Evolutionary conservation across 2,113 vertebrate species (phyloP), one percentile per base, ranked within the genome.

Genomic region (Pungitius pungitius): DNA sequence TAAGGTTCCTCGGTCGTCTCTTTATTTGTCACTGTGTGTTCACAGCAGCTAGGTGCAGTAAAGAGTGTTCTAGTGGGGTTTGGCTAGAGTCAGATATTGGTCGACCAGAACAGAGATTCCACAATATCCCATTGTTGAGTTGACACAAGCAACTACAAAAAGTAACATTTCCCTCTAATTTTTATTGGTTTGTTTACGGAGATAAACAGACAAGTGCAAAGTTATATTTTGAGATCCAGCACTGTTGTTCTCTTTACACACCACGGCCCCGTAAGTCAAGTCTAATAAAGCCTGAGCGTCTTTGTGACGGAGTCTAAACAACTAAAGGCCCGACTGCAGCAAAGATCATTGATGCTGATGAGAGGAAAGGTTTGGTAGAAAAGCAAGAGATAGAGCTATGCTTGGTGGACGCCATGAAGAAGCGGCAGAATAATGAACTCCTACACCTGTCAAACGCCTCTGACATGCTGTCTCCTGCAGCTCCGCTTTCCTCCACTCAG

Each of bases 361-460:
- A 24, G 57, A 47, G 33, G 7, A 35, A 35, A 35, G 4, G 33
- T 35, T 35, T 35, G 33, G 33, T 35, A 35, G 33, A 35, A 35
- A 35, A 35, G 33, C 6, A 6, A 45, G 55, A 6, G 40, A 55
- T 35, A 39, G 3, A 37, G 13, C 20, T 27, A 6, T 42, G 54
- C 49, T 9, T 45, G 65, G 17, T 24, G 39, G 59, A 61, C 26
- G 27, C 18, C 43, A 72, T 69, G 58, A 37, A 39, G 49, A 77
- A 60, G 17, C 35, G 20, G 49, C 26, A 22, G 61, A 68, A 78
- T 75, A 85, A 84, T 78, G 57, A 61, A 33, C 54, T 81, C 13
- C 75, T 75, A 51, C 68, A 68, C 35, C 66, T 79, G 75, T 72
- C 70, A 72, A 57, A 68, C 24, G 54, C 63, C 22, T 70, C 69